phyloP scores from a whole-genome alignment of 2,797 vertebrate species.

The Avahi laniger region DNA sequence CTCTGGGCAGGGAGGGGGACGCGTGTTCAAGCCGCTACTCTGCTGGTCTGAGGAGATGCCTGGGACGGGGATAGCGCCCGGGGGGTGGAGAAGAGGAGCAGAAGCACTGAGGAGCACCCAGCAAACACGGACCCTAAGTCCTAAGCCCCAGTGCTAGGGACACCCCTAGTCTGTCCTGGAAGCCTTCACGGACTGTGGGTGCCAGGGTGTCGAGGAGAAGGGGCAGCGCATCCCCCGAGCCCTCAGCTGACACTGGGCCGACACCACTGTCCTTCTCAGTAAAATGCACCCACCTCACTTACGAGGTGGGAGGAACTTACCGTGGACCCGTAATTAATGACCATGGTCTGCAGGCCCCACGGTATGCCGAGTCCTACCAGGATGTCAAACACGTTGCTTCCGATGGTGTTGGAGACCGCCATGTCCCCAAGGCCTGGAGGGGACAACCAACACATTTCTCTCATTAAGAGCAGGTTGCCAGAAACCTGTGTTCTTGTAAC shows the following conservation, averaged over 20 bases:
- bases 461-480: background rate
- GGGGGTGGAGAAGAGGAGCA: rapidly evolving
- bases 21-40: background rate
- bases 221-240: rapidly evolving
- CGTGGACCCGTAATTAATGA: slow-evolving; percentile 91
- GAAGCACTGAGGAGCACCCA: too few species aligned
- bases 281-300: rapidly evolving
- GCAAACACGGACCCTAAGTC: background rate
- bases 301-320: slow-evolving; percentile 80
- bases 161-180: background rate
- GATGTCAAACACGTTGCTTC: slow-evolving; percentile 98
- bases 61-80: rapidly evolving
- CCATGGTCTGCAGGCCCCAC: slow-evolving; percentile 97
- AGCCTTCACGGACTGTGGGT: background rate
- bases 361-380: slow-evolving; percentile 96
- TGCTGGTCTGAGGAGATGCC: background rate
- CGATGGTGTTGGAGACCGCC: slow-evolving; percentile 97
- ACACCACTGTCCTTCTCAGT: rapidly evolving
- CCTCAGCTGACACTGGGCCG: background rate
- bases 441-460: background rate
- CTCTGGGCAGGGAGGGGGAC: rapidly evolving
- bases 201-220: background rate
- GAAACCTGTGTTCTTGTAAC: background rate
- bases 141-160: background rate
- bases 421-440: slow-evolving; percentile 93